Evolutionary conservation across 2,888 invertebrate species (phyloP).

Genomic region (Melinaea marsaeus): DNA sequence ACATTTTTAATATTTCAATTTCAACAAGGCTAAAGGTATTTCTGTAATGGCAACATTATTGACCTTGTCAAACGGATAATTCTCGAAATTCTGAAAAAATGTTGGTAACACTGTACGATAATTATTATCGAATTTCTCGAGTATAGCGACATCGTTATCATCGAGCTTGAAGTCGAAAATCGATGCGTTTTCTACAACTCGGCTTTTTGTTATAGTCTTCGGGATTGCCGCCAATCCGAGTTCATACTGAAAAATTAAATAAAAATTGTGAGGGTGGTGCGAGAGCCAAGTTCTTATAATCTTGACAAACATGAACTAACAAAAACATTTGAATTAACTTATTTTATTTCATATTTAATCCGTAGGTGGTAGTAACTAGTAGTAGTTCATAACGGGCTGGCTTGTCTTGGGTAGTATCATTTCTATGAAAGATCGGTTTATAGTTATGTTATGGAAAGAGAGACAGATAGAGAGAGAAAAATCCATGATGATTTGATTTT

Average conservation of each 20-base stretch:
- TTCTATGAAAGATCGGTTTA: too few relatives aligned
- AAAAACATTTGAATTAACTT: too few relatives aligned
- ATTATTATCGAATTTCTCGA: constrained; percentile 53
- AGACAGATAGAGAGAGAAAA: too few relatives aligned
- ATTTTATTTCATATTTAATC: too few relatives aligned
- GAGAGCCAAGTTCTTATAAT: too few relatives aligned
- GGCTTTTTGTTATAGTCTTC: constrained; percentile 50
- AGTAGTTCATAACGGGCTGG: too few relatives aligned
- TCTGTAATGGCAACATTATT: constrained; percentile 38
- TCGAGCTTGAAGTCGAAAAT: constrained; percentile 61
- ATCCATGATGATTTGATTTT: too few relatives aligned
- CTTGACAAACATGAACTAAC: too few relatives aligned
- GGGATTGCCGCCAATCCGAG: constrained; percentile 53
- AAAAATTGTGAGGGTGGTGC: not conserved
- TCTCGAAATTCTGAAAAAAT: constrained; percentile 48
- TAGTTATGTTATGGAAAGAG: too few relatives aligned
- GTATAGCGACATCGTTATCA: constrained; percentile 39
- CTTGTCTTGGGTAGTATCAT: too few relatives aligned
- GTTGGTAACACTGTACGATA: constrained; percentile 45
- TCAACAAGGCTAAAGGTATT: constrained; percentile 38
- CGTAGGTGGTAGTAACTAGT: too few relatives aligned
- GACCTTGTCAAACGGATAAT: constrained; percentile 45
- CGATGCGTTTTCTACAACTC: constrained; percentile 56
- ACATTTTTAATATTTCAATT: constrained; percentile 42
- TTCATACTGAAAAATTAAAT: constrained; percentile 48